Conservation (phyloP, 1,140 invertebrate genomes). For the Papilio helenus region DNA sequence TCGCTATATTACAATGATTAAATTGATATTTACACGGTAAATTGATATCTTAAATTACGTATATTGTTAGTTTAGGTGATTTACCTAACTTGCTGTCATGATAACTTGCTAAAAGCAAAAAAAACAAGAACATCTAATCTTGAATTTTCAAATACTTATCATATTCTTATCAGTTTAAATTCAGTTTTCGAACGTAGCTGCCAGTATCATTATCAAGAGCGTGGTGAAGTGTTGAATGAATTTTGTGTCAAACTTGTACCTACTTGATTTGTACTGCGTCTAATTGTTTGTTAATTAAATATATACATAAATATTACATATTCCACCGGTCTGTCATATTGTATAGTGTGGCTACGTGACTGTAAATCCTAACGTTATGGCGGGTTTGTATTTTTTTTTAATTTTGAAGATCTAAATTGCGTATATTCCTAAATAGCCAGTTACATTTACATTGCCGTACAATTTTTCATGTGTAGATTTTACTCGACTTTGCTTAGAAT, state of each 20-base stretch:
- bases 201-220: conserved; percentile 30
- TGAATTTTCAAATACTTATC: neutral
- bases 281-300: conserved; percentile 14
- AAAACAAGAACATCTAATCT: neutral
- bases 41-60: neutral
- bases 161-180: neutral
- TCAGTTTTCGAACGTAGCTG: conserved; percentile 14
- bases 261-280: neutral
- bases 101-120: neutral
- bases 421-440: conserved; percentile 17
- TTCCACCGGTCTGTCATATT: neutral
- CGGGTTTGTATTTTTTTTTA: conserved; percentile 64
- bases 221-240: conserved; percentile 6
- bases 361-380: conserved; percentile 58
- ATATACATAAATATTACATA: neutral
- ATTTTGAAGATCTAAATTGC: conserved; percentile 38
- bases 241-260: neutral
- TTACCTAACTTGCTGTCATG: neutral
- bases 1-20: neutral
- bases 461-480: neutral
- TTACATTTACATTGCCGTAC: neutral
- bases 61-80: neutral
- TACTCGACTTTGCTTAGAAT: neutral
- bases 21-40: neutral
- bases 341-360: conserved; percentile 60